phyloP scores from a whole-genome alignment of 2,797 vertebrate genomes.

The Epinephelus awoara region DNA sequence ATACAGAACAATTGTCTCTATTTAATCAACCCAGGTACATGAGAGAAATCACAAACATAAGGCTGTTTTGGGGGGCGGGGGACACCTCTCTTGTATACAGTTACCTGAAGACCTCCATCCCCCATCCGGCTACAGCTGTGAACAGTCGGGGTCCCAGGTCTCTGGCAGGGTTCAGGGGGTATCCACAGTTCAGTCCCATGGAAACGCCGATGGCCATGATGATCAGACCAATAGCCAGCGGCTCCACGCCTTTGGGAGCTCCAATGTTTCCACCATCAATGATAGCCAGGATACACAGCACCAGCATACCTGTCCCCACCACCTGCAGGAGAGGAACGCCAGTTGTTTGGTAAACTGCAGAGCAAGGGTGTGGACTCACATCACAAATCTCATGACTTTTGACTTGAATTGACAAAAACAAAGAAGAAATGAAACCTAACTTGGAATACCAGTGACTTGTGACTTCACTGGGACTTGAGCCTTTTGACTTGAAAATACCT shows the following conservation, averaged over 20 bases:
- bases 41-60: no score
- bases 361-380: no score
- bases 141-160: constrained; percentile 95
- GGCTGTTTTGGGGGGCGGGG: no score
- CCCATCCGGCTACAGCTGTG: constrained; percentile 95
- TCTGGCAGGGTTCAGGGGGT: constrained; percentile 96
- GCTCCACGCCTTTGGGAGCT: constrained; percentile 93
- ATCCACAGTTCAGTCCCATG: constrained; percentile 95
- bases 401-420: no score
- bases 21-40: no score
- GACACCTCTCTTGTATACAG: constrained; percentile 5
- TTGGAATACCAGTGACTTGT: no score
- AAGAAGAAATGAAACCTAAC: no score
- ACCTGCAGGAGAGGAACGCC: constrained; percentile 83
- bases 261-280: constrained; percentile 91
- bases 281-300: constrained; percentile 92
- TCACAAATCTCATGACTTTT: no score
- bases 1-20: no score
- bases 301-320: constrained; percentile 91
- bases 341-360: neutral
- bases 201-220: constrained; percentile 91
- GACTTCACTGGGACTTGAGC: no score
- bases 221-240: constrained; percentile 91
- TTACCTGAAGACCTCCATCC: constrained; percentile 96
- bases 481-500: no score